A percentile compares a stretch with the other conserved stretches of the same genome.
Evolutionary conservation across 2,888 invertebrate genomes (phyloP).

Genomic region (Yponomeuta evonymella): DNA sequence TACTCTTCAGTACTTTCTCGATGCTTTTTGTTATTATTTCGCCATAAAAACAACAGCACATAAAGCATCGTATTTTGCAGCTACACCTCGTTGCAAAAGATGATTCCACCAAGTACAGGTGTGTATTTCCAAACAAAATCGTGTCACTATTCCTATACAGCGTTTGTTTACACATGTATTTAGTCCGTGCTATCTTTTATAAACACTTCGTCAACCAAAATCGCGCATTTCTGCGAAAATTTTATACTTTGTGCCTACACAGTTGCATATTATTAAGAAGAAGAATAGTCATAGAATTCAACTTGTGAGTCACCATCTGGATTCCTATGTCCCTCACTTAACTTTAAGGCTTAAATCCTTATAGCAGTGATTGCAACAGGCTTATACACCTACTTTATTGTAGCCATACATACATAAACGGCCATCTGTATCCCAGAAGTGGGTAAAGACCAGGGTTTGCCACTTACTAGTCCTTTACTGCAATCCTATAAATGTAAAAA

Average conservation of each 20-base stretch:
- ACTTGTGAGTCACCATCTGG: no score
- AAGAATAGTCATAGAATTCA: no score
- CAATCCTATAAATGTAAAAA: no score
- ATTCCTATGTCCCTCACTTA: no score
- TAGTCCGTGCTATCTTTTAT: background rate
- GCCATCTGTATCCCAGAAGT: no score
- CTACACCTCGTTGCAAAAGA: background rate
- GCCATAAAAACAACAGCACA: background rate
- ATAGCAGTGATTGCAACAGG: no score
- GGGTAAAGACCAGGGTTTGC: no score
- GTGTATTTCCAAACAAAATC: background rate
- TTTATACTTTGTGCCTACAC: background rate
- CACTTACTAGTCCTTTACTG: no score
- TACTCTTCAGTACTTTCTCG: background rate
- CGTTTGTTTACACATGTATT: background rate
- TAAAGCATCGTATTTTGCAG: background rate
- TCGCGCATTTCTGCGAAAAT: background rate
- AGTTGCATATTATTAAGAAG: background rate
- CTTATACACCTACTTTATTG: no score
- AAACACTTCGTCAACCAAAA: background rate
- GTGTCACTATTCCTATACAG: background rate
- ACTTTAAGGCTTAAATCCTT: no score
- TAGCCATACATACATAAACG: no score
- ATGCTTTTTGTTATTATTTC: conserved; percentile 4
- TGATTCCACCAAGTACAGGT: background rate